Conservation (phyloP, 2,888 invertebrate species). For the Acheta domesticus region DNA sequence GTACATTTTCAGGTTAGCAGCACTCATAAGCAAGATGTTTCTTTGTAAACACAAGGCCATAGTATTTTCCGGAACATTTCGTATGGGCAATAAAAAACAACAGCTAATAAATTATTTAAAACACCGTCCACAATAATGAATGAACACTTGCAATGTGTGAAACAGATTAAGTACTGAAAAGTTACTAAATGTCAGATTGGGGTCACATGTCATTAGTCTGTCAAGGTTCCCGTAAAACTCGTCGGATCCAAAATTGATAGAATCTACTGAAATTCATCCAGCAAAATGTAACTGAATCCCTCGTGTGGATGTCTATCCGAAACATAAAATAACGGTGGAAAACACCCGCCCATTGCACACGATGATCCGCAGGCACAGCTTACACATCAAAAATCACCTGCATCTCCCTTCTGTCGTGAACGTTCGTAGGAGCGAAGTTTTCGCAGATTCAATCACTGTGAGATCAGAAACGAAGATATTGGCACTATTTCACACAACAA, state of each 20-base stretch:
- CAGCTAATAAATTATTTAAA: neutral
- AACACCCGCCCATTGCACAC: neutral
- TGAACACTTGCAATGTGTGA: neutral
- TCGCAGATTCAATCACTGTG: neutral
- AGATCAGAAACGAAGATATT: neutral
- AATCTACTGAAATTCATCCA: neutral
- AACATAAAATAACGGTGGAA: neutral
- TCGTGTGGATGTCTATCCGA: too few relatives aligned
- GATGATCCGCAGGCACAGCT: neutral
- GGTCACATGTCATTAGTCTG: slow-evolving; percentile 50
- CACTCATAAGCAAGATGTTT: neutral
- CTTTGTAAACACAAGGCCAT: neutral
- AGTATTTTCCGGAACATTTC: neutral
- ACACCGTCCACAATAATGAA: neutral
- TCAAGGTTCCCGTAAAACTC: neutral
- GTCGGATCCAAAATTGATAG: neutral
- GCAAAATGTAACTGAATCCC: too few relatives aligned
- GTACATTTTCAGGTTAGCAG: neutral
- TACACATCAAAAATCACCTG: neutral
- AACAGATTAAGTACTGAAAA: slow-evolving; percentile 11
- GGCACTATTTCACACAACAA: neutral
- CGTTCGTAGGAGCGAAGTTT: neutral
- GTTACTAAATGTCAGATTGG: slow-evolving; percentile 42
- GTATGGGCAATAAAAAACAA: neutral
- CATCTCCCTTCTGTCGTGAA: neutral